Conservation (phyloP, 2,797 vertebrate genomes). For the Synaphobranchus kaupii region DNA sequence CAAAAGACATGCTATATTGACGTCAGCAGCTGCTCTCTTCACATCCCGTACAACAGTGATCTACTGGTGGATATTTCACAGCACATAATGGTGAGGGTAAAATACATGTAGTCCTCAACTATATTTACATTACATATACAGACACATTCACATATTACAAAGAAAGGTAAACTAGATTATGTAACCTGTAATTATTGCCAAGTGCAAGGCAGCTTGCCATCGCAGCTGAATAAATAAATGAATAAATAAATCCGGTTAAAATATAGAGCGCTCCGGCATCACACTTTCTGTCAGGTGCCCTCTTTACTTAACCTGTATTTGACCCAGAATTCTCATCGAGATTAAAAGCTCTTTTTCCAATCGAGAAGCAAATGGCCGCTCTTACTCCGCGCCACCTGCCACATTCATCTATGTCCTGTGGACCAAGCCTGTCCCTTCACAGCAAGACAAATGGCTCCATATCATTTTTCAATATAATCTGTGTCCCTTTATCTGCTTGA, state of each 20-base stretch:
- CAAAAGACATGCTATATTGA: not conserved
- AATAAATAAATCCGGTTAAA: not conserved
- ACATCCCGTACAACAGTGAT: constrained; percentile 5
- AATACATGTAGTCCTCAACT: constrained; percentile 6
- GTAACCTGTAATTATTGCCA: constrained; percentile 20
- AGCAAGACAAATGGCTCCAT: not conserved
- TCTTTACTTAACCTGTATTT: not conserved
- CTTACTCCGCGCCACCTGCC: not conserved
- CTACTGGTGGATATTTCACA: not conserved
- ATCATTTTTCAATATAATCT: constrained; percentile 15
- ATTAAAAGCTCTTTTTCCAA: not conserved
- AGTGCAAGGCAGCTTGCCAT: constrained; percentile 6
- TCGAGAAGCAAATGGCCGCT: not conserved
- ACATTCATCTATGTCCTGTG: not conserved
- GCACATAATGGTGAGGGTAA: constrained; percentile 19
- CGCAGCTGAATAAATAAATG: constrained; percentile 15
- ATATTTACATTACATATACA: constrained; percentile 15
- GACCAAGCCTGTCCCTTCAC: not conserved
- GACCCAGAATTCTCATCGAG: not conserved
- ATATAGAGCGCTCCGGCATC: not conserved
- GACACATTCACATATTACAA: constrained; percentile 25
- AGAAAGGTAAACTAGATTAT: not conserved
- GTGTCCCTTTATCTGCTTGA: not conserved
- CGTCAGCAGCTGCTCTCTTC: not conserved
- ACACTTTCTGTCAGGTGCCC: not conserved